These are phyloP conservation scores for Venturia canescens DNA, from an alignment of 1,140 invertebrate species.

Conservation along the genomic window DNA sequence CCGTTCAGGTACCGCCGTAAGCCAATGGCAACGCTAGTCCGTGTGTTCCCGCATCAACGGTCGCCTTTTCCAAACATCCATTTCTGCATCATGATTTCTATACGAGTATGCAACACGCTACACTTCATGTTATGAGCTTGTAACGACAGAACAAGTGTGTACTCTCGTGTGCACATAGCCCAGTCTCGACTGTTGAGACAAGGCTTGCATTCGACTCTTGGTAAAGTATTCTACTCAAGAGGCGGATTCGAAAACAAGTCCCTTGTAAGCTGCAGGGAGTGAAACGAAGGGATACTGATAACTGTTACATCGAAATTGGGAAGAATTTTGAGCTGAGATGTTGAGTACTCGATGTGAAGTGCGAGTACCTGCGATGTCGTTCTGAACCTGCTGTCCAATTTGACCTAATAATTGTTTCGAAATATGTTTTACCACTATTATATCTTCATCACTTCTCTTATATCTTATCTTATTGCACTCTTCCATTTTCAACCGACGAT, in stretches of 20 bases:
- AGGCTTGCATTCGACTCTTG: background rate
- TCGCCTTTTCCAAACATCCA: background rate
- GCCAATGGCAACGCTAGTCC: background rate
- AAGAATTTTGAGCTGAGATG: too few species aligned
- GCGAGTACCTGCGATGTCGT: too few species aligned
- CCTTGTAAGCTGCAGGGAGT: background rate
- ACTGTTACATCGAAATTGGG: too few species aligned
- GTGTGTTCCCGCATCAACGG: background rate
- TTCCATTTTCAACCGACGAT: background rate
- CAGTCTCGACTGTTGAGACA: background rate
- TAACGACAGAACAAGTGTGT: conserved; percentile 15
- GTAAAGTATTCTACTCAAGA: background rate
- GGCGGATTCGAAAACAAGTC: background rate
- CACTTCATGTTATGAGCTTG: conserved; percentile 28
- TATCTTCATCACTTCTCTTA: background rate
- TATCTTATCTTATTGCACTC: too few species aligned
- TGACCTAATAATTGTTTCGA: too few species aligned
- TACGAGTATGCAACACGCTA: conserved; percentile 20
- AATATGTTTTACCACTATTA: too few species aligned
- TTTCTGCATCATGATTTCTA: conserved; percentile 10
- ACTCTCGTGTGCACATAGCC: background rate
- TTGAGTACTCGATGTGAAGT: too few species aligned
- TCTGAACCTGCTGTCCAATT: too few species aligned
- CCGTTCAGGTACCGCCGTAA: background rate
- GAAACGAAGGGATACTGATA: too few species aligned